Evolutionary conservation across 2,888 invertebrate genomes (phyloP), one percentile per base, ranked within the genome.

Genomic region (Thyatira batis): DNA sequence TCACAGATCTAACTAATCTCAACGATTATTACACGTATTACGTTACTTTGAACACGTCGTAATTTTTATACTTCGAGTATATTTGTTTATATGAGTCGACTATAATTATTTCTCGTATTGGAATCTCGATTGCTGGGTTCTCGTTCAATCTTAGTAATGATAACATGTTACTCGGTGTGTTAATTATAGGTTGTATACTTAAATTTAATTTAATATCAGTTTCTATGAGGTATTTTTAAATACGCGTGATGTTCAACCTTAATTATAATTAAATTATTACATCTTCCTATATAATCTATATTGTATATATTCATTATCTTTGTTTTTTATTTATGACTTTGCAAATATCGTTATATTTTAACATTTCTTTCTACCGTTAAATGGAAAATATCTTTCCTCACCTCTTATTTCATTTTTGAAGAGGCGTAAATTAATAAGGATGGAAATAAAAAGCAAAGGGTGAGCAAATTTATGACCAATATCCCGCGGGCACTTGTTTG

Each of bases 21-120:
- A 78, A 83, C 80, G 80, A 87, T 88, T 88, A 89, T 88, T 87
- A 87, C 82, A 83, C 80, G 80, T 88, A 87, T 90, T 87, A 87
- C 78, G 84, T 88, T 89, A 81, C 85, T 78, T 78, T 76, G 82
- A 82, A 78, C 82, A 84, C 80, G 70, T 84, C 80, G 78, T 87
- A 82, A 87, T 85, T 85, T 84, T 77, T 74, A 77, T 77, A 76
- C 69, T 69, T 70, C 67, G 65, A 76, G 72, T 82, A 64, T 87
- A 82, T 89, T 89, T 89, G 88, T 89, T 89, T 88, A 84, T 82
- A 76, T 69, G 80, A 83, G 81, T 66, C 68, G 72, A 73, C 70
- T 79, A 77, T 82, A 81, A 82, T n/a, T n/a, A n/a, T 84, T 84
- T 84, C 78, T 84, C 69, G 77, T 71, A 77, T 81, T 78, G 72